Conservation (phyloP, 2,797 vertebrate genomes). For the Onychomys arenicola region DNA sequence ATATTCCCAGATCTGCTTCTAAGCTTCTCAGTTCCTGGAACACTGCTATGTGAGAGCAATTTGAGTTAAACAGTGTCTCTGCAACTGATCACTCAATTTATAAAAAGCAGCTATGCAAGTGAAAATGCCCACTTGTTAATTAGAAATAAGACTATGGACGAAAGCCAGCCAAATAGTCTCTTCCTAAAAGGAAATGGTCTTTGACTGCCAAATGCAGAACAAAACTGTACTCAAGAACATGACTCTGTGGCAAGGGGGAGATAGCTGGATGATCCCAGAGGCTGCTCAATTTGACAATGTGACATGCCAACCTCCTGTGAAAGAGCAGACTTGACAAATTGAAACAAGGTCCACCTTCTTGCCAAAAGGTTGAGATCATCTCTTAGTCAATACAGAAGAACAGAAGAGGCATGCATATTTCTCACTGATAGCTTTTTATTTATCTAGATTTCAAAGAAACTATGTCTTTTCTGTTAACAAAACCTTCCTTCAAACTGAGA, state of each 20-base stretch:
- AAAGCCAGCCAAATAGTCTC: neutral
- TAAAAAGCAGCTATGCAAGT: conserved; percentile 25
- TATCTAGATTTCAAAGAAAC: conserved; percentile 26
- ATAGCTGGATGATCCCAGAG: neutral
- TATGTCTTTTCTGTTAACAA: neutral
- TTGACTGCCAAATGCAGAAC: conserved; percentile 13
- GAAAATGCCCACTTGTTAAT: conserved; percentile 31
- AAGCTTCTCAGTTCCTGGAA: neutral
- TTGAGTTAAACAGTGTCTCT: neutral
- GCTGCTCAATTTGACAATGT: neutral
- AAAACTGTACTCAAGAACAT: neutral
- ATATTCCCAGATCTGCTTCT: neutral
- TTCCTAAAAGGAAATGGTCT: conserved; percentile 6
- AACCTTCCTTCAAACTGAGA: conserved; percentile 35
- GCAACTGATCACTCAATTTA: conserved; percentile 16
- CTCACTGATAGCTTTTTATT: neutral
- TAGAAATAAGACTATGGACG: neutral
- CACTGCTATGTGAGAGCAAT: neutral
- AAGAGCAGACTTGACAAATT: neutral
- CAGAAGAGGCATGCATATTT: neutral
- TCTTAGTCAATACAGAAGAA: neutral
- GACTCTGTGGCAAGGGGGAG: neutral
- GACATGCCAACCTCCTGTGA: neutral
- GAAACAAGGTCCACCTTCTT: neutral
- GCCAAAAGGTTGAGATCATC: neutral